Evolutionary conservation across 2,113 vertebrate genomes (phyloP).

Genomic region (Cyphomyrus discorhynchus): DNA sequence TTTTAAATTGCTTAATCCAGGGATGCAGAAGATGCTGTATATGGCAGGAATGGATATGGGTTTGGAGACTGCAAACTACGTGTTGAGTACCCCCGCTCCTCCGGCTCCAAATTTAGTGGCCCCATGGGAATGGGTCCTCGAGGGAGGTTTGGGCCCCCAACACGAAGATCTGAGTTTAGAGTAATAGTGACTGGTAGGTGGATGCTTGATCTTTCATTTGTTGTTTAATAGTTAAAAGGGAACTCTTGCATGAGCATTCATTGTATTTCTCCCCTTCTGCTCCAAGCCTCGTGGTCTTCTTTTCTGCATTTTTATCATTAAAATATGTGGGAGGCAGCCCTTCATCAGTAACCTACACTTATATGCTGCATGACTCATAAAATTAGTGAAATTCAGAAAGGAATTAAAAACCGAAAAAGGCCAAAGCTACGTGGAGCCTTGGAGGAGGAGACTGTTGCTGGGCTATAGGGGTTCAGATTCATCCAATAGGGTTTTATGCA

Average conservation of each 20-base stretch:
- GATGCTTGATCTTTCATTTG: neutral
- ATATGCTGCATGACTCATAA: neutral
- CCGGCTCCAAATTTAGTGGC: slow-evolving; percentile 56
- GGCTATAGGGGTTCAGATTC: neutral
- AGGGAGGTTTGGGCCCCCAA: slow-evolving; percentile 75
- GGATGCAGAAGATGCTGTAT: slow-evolving; percentile 76
- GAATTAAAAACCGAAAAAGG: neutral
- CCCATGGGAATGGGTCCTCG: slow-evolving; percentile 60
- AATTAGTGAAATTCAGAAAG: neutral
- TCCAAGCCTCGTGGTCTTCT: neutral
- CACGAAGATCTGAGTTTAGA: slow-evolving; percentile 83
- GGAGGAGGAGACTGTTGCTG: neutral
- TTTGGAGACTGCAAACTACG: slow-evolving; percentile 79
- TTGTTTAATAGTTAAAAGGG: neutral
- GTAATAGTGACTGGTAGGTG: slow-evolving; percentile 76
- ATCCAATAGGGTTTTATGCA: neutral
- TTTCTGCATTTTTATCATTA: neutral
- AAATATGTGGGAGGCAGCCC: neutral
- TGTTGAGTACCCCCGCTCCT: slow-evolving; percentile 82
- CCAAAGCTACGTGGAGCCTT: neutral
- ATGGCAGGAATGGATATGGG: slow-evolving; percentile 79
- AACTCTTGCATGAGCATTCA: neutral
- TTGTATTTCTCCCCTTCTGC: neutral
- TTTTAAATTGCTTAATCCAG: slow-evolving; percentile 64
- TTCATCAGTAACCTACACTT: neutral